phyloP scores from a whole-genome alignment of 2,888 invertebrate genomes.

The Rosalia funebris region DNA sequence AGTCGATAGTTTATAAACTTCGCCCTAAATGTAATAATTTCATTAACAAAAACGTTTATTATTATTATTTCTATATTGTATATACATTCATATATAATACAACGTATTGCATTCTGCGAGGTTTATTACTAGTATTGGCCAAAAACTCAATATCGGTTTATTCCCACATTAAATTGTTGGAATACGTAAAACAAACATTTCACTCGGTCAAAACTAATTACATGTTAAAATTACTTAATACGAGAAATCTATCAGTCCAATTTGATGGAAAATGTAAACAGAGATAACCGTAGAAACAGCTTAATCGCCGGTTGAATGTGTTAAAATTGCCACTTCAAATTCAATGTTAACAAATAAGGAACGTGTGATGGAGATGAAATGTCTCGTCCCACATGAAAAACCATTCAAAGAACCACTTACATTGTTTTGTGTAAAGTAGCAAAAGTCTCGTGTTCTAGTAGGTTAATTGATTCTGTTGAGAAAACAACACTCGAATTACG shows the following conservation, averaged over 20 bases:
- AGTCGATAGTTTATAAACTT: too few species aligned
- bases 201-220: background rate
- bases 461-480: slow-evolving; percentile 49
- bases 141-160: too few species aligned
- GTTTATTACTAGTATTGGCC: too few species aligned
- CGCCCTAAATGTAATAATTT: too few species aligned
- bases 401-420: slow-evolving; percentile 28
- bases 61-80: too few species aligned
- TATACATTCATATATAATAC: too few species aligned
- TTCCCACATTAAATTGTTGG: too few species aligned
- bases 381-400: slow-evolving; percentile 30
- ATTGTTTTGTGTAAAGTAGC: slow-evolving; percentile 44
- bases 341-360: slow-evolving; percentile 16
- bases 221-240: too few species aligned
- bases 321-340: slow-evolving; percentile 9
- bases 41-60: too few species aligned
- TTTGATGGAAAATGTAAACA: background rate
- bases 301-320: background rate
- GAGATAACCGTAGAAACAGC: background rate
- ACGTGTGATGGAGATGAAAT: slow-evolving; percentile 11
- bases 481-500: slow-evolving; percentile 46
- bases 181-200: background rate
- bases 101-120: too few species aligned
- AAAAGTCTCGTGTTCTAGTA: slow-evolving; percentile 44
- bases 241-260: background rate